A percentile compares a stretch with the other conserved stretches of the same genome.
Evolutionary conservation across 2,797 vertebrate genomes (phyloP).

Genomic region (Fistularia tabacaria): DNA sequence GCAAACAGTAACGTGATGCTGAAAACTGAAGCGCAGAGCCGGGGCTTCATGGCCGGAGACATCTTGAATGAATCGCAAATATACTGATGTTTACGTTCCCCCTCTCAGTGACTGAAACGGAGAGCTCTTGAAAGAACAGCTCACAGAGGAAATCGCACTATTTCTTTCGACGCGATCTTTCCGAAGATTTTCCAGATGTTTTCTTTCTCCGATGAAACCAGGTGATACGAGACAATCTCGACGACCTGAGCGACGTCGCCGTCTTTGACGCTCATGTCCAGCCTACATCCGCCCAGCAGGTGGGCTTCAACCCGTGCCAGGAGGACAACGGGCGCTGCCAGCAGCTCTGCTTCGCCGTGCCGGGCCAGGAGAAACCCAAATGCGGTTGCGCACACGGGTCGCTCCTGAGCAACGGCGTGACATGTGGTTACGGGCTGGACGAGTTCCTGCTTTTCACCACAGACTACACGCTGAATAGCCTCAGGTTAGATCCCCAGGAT

Average conservation of each 20-base stretch:
- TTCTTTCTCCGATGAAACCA: conserved; percentile 15
- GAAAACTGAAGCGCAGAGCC: too few relatives aligned
- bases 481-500: conserved; percentile 82
- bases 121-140: too few relatives aligned
- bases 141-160: too few relatives aligned
- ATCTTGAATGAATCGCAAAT: too few relatives aligned
- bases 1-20: too few relatives aligned
- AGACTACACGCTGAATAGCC: conserved; percentile 80
- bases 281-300: conserved; percentile 74
- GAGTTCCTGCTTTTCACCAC: conserved; percentile 85
- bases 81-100: too few relatives aligned
- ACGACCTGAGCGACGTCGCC: conserved; percentile 79
- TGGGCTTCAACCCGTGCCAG: conserved; percentile 87
- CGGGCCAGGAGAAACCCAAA: conserved; percentile 67
- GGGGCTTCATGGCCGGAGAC: too few relatives aligned
- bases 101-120: too few relatives aligned
- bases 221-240: conserved; percentile 84
- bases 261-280: conserved; percentile 80
- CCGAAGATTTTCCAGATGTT: neutral
- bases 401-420: conserved; percentile 80
- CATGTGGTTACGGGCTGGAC: conserved; percentile 81
- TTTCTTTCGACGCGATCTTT: too few relatives aligned
- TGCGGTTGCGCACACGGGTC: conserved; percentile 88
- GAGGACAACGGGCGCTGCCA: conserved; percentile 84
- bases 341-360: conserved; percentile 89